Evolutionary conservation across 2,888 invertebrate species (phyloP).

Genomic region (Beris morrisii): DNA sequence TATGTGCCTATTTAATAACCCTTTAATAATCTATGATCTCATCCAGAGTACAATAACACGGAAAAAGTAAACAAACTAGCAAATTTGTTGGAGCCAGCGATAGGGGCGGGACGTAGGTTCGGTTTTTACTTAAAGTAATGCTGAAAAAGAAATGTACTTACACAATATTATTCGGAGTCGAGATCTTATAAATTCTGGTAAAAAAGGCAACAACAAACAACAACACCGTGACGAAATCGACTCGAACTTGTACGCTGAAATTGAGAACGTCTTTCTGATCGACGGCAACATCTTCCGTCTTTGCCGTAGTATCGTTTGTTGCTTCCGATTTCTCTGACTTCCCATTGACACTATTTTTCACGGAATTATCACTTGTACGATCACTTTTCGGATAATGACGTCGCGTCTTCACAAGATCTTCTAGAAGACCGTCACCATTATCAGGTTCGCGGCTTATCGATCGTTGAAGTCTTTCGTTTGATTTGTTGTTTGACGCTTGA

Average conservation of each 20-base stretch:
- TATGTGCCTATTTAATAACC: no score
- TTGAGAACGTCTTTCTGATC: slow-evolving; percentile 38
- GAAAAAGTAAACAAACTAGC: no score
- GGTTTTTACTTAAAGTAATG: background rate
- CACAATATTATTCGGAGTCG: slow-evolving; percentile 88
- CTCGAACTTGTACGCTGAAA: slow-evolving; percentile 65
- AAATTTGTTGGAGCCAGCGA: no score
- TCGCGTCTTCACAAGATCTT: slow-evolving; percentile 14
- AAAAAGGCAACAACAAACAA: slow-evolving; percentile 71
- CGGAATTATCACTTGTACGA: slow-evolving; percentile 39
- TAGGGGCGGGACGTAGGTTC: no score
- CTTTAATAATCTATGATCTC: no score
- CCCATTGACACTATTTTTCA: slow-evolving; percentile 36
- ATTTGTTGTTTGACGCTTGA: slow-evolving; percentile 26
- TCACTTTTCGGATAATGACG: slow-evolving; percentile 6
- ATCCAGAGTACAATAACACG: no score
- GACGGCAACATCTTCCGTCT: background rate
- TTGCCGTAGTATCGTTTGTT: background rate
- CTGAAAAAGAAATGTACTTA: slow-evolving; percentile 61
- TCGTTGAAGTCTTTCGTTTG: slow-evolving; percentile 54
- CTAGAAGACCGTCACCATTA: slow-evolving; percentile 22
- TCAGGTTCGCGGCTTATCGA: slow-evolving; percentile 45
- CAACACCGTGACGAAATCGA: slow-evolving; percentile 73
- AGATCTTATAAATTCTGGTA: slow-evolving; percentile 81
- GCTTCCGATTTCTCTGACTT: background rate